A percentile compares a stretch with the other conserved stretches of the same genome.
These are phyloP conservation scores for Orthosia cruda DNA, from an alignment of 2,888 invertebrate species.

Conservation along the genomic window DNA sequence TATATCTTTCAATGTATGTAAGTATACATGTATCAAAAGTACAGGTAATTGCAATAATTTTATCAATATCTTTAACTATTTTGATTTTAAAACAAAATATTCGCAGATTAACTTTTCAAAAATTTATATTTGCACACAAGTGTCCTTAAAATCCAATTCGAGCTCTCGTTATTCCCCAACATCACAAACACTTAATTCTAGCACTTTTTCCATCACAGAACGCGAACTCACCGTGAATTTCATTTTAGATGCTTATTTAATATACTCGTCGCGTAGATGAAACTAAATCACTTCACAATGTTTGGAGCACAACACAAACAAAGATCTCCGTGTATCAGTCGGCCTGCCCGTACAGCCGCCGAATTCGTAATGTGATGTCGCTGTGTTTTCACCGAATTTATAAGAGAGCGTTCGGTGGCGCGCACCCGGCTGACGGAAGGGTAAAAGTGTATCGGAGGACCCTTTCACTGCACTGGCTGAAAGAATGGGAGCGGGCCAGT, in stretches of 20 bases:
- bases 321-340: slow-evolving; percentile 81
- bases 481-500: slow-evolving; percentile 89
- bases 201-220: slow-evolving; percentile 73
- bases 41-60: background rate
- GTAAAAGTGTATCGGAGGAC: slow-evolving; percentile 90
- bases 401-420: slow-evolving; percentile 85
- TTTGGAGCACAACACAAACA: slow-evolving; percentile 80
- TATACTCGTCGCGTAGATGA: slow-evolving; percentile 82
- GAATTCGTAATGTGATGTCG: slow-evolving; percentile 91
- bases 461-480: slow-evolving; percentile 90
- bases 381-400: slow-evolving; percentile 90
- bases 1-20: background rate
- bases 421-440: slow-evolving; percentile 86
- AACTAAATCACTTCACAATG: slow-evolving; percentile 88
- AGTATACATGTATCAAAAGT: background rate
- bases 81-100: background rate
- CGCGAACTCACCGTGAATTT: slow-evolving; percentile 91
- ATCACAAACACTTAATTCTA: slow-evolving; percentile 69
- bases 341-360: slow-evolving; percentile 88
- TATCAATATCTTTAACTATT: background rate
- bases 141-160: slow-evolving; percentile 52
- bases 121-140: slow-evolving; percentile 7
- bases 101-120: background rate
- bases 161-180: slow-evolving; percentile 25
- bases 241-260: slow-evolving; percentile 87